Conservation (phyloP, 2,888 invertebrate genomes). For the Blastobasis adustella region DNA sequence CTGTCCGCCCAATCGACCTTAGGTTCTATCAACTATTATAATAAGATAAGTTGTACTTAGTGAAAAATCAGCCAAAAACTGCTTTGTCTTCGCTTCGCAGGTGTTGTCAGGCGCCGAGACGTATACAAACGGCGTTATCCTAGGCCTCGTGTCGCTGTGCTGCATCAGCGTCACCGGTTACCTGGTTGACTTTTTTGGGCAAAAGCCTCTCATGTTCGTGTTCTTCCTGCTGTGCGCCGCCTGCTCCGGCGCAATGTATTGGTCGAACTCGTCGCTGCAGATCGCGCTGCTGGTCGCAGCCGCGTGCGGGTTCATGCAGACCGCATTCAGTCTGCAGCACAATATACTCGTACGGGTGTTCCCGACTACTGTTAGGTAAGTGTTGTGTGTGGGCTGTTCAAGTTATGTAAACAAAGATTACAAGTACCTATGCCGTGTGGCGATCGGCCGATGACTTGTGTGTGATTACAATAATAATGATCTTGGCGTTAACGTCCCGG, state of each 20-base stretch:
- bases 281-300: slow-evolving; percentile 36
- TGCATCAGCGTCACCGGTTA: slow-evolving; percentile 26
- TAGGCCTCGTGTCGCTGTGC: slow-evolving; percentile 28
- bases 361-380: slow-evolving; percentile 41
- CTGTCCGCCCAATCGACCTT: too few species aligned
- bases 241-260: slow-evolving; percentile 32
- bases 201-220: slow-evolving; percentile 30
- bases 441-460: too few species aligned
- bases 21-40: too few species aligned
- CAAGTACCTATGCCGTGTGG: too few species aligned
- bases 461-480: too few species aligned
- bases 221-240: slow-evolving; percentile 23
- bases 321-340: slow-evolving; percentile 31
- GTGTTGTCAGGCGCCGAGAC: slow-evolving; percentile 35
- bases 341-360: slow-evolving; percentile 38
- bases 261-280: slow-evolving; percentile 32
- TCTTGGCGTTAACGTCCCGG: too few species aligned
- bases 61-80: not conserved
- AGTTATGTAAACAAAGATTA: too few species aligned
- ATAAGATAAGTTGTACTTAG: too few species aligned
- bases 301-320: slow-evolving; percentile 36
- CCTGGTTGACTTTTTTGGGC: slow-evolving; percentile 29
- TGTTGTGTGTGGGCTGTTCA: not conserved
- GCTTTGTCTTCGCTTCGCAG: slow-evolving; percentile 17
- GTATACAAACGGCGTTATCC: slow-evolving; percentile 35